Percentiles rank a stretch among this genome's conserved stretches.
Evolutionary conservation across 2,888 invertebrate genomes (phyloP).

Genomic region (Fragum sueziense): DNA sequence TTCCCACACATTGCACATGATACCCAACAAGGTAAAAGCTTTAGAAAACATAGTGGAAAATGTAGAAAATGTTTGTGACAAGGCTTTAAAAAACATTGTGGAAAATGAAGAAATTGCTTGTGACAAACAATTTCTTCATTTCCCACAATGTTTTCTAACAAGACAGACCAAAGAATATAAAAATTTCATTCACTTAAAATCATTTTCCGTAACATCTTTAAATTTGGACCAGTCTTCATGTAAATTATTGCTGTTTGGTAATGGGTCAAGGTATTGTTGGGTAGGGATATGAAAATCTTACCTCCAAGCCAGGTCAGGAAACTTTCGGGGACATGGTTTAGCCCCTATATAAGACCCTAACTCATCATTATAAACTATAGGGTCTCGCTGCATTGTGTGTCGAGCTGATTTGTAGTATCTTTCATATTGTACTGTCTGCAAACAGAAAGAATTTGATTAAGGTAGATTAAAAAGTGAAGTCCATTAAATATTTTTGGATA

Average conservation of each 20-base stretch:
- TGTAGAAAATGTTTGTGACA: background rate
- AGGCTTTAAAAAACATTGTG: background rate
- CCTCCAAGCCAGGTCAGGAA: conserved; percentile 78
- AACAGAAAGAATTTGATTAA: too few relatives aligned
- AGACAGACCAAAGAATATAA: too few relatives aligned
- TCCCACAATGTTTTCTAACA: background rate
- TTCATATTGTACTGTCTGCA: conserved; percentile 57
- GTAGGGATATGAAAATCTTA: conserved; percentile 39
- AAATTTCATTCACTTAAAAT: too few relatives aligned
- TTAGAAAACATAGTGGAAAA: too few relatives aligned
- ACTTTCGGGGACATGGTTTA: conserved; percentile 72
- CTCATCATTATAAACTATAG: conserved; percentile 79
- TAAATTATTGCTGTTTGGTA: too few relatives aligned
- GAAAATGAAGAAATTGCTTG: too few relatives aligned
- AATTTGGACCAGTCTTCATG: too few relatives aligned
- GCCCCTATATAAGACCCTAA: conserved; percentile 77
- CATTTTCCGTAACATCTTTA: too few relatives aligned
- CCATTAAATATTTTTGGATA: too few relatives aligned
- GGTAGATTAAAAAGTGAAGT: too few relatives aligned
- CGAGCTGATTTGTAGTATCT: conserved; percentile 75
- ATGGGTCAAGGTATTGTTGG: background rate
- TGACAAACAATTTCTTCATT: background rate
- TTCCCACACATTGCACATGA: background rate
- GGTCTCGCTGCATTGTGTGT: conserved; percentile 79
- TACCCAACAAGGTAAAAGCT: background rate